These are phyloP conservation scores for Leptobrachium ailaonicum DNA, from an alignment of 2,113 vertebrate genomes.

Conservation along the genomic window DNA sequence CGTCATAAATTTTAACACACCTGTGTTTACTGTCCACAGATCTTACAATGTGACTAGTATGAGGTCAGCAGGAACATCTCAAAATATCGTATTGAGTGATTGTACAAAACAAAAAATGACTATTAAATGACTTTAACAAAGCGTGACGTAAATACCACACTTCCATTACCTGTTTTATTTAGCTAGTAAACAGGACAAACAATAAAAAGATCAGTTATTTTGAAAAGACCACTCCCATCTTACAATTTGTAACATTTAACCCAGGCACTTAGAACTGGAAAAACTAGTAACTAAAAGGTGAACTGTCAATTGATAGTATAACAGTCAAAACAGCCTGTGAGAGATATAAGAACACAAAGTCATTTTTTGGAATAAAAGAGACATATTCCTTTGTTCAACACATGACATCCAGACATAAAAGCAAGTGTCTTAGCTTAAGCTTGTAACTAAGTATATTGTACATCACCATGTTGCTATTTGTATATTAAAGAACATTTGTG, in stretches of 20 bases:
- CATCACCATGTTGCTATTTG: no score
- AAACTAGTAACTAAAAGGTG: constrained; percentile 8
- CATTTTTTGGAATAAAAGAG: no score
- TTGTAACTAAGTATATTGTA: no score
- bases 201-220: neutral
- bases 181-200: neutral
- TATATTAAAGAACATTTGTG: no score
- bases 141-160: neutral
- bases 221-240: neutral
- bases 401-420: no score
- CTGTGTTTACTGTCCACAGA: neutral
- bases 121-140: neutral
- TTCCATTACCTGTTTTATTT: neutral
- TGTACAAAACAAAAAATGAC: neutral
- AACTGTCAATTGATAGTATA: constrained; percentile 15
- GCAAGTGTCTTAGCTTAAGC: no score
- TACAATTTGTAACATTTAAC: neutral
- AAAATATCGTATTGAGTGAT: neutral
- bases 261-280: constrained; percentile 10
- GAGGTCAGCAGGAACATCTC: neutral
- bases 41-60: neutral
- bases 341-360: no score
- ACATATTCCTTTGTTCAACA: no score
- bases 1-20: neutral
- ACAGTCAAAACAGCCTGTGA: neutral